phyloP scores from a whole-genome alignment of 1,140 invertebrate genomes.

The Potamilus streckersoni region DNA sequence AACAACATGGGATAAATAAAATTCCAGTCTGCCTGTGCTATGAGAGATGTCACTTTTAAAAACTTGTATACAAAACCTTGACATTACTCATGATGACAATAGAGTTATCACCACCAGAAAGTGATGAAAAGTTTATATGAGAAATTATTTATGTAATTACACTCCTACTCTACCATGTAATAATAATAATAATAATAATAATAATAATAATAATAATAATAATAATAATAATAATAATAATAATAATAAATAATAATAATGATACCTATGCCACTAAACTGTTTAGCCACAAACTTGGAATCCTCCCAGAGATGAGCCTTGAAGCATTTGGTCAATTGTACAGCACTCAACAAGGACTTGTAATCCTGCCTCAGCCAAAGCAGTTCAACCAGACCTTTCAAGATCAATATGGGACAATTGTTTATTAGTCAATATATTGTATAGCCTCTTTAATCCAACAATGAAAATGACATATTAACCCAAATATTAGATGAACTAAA shows the following conservation, averaged over 20 bases:
- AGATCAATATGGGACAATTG: background rate
- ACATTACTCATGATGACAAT: background rate
- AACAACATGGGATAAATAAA: no score
- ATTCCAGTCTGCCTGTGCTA: no score
- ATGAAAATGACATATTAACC: no score
- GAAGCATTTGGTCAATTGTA: conserved; percentile 77
- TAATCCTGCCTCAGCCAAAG: conserved; percentile 59
- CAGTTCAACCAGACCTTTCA: conserved; percentile 67
- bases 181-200: background rate
- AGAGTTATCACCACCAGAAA: background rate
- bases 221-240: background rate
- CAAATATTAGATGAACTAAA: no score
- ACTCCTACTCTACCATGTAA: background rate
- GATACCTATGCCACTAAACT: conserved; percentile 78
- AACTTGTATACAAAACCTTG: background rate
- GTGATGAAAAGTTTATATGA: background rate
- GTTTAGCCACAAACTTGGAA: conserved; percentile 77
- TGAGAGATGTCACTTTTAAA: no score
- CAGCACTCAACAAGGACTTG: conserved; percentile 71
- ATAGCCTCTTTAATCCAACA: background rate
- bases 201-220: background rate
- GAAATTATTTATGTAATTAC: background rate
- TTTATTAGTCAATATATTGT: background rate
- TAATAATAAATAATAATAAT: no score
- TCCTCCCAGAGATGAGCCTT: conserved; percentile 80